These are phyloP conservation scores for Acanthococcus lagerstroemiae DNA, from an alignment of 2,888 invertebrate genomes.

Conservation along the genomic window DNA sequence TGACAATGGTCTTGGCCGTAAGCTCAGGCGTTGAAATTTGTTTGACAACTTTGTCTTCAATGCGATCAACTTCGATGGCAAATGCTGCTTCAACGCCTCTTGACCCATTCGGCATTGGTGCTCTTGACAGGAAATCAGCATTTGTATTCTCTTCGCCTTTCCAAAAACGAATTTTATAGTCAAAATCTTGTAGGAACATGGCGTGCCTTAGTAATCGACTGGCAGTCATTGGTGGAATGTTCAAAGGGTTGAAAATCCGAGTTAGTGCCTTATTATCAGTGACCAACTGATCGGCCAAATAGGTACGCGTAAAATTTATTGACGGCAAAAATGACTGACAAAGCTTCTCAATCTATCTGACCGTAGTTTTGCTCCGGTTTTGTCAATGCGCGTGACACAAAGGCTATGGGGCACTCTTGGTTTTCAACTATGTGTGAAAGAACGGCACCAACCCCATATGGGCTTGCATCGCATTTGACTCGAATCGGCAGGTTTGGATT, in stretches of 20 bases:
- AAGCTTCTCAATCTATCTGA: slow-evolving; percentile 33
- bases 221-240: slow-evolving; percentile 3
- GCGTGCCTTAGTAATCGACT: background rate
- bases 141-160: background rate
- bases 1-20: background rate
- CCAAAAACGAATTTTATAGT: background rate
- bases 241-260: background rate
- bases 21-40: background rate
- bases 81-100: too few species aligned
- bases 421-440: slow-evolving; percentile 30
- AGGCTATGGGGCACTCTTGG: slow-evolving; percentile 31
- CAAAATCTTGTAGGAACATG: background rate
- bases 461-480: slow-evolving; percentile 32
- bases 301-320: slow-evolving; percentile 14
- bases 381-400: slow-evolving; percentile 32
- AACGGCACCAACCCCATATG: slow-evolving; percentile 30
- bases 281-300: background rate
- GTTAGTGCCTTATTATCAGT: background rate
- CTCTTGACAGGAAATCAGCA: slow-evolving; percentile 1
- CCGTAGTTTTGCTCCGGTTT: slow-evolving; percentile 21
- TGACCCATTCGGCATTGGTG: too few species aligned
- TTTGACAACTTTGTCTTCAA: too few species aligned
- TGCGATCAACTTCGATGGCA: too few species aligned
- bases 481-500: slow-evolving; percentile 34
- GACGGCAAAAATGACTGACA: slow-evolving; percentile 31